Conservation (phyloP, 2,797 vertebrate genomes). For the Synanceia verrucosa region DNA sequence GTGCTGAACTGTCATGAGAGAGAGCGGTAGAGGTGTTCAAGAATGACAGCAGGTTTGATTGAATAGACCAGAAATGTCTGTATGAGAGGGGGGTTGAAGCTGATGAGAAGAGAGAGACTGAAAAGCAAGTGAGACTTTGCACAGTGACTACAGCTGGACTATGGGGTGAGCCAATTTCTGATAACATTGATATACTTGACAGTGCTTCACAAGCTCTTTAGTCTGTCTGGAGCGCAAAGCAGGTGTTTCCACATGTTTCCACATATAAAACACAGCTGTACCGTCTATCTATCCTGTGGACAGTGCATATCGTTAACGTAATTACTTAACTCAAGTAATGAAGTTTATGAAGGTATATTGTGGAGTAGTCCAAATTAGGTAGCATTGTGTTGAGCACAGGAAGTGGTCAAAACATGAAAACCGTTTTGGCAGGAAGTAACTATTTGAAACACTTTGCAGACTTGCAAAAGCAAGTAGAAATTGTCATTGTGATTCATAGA, state of each 20-base stretch:
- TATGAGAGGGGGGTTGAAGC: not conserved
- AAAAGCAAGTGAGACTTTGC: not conserved
- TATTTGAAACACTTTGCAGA: constrained; percentile 38
- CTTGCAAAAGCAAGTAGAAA: not conserved
- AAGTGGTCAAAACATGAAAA: constrained; percentile 52
- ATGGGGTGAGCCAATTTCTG: constrained; percentile 60
- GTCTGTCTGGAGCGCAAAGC: not conserved
- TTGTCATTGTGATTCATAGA: not conserved
- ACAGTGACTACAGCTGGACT: constrained; percentile 15
- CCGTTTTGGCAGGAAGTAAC: constrained; percentile 49
- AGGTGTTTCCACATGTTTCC: not conserved
- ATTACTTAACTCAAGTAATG: no score
- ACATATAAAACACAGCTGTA: not conserved
- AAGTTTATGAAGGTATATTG: constrained; percentile 8
- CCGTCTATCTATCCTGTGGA: not conserved
- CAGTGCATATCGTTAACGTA: not conserved
- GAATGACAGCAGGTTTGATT: not conserved
- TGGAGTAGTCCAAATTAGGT: constrained; percentile 46
- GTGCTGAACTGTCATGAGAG: constrained; percentile 23
- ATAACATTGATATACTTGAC: not conserved
- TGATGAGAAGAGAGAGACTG: not conserved
- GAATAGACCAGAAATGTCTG: not conserved
- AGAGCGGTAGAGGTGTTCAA: constrained; percentile 7
- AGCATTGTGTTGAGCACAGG: constrained; percentile 40
- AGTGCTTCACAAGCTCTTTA: not conserved